phyloP scores from a whole-genome alignment of 1,140 invertebrate species.

The Leptestheria dahalacensis region DNA sequence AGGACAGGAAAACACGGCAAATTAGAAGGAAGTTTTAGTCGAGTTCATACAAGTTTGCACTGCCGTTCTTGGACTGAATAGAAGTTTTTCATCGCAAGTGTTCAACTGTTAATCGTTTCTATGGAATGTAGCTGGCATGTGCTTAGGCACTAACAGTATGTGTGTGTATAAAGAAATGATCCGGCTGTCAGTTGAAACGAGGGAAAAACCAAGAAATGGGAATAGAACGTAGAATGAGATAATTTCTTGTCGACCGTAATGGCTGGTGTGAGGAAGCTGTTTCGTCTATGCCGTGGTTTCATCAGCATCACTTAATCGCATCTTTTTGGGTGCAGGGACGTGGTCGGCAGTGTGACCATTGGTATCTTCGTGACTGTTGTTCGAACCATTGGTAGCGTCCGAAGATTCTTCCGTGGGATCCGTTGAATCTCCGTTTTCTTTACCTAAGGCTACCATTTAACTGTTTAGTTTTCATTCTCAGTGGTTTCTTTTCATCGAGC shows the following conservation, averaged over 20 bases:
- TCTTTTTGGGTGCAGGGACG: neutral
- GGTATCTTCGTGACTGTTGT: neutral
- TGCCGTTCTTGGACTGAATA: too few relatives aligned
- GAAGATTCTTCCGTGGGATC: slow-evolving; percentile 10
- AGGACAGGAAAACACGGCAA: too few relatives aligned
- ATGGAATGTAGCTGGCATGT: too few relatives aligned
- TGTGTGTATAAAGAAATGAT: neutral
- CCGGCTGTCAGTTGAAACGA: neutral
- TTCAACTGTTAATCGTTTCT: too few relatives aligned
- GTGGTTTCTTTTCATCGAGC: too few relatives aligned
- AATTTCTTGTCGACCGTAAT: too few relatives aligned
- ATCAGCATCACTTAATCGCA: neutral
- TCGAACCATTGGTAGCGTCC: slow-evolving; percentile 12
- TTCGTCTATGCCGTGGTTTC: neutral
- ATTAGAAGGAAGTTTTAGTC: too few relatives aligned
- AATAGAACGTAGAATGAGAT: too few relatives aligned
- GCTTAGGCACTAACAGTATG: neutral
- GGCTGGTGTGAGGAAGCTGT: neutral
- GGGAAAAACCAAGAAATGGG: too few relatives aligned
- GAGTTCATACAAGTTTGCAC: too few relatives aligned
- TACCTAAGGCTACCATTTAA: neutral
- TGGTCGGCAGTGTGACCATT: neutral
- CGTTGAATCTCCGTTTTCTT: slow-evolving; percentile 13
- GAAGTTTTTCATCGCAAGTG: too few relatives aligned
- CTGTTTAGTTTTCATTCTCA: too few relatives aligned